Percentiles rank a stretch among this genome's conserved stretches.
Evolutionary conservation across 2,797 vertebrate genomes (phyloP).

Genomic region (Odontamblyopus lacepedii): DNA sequence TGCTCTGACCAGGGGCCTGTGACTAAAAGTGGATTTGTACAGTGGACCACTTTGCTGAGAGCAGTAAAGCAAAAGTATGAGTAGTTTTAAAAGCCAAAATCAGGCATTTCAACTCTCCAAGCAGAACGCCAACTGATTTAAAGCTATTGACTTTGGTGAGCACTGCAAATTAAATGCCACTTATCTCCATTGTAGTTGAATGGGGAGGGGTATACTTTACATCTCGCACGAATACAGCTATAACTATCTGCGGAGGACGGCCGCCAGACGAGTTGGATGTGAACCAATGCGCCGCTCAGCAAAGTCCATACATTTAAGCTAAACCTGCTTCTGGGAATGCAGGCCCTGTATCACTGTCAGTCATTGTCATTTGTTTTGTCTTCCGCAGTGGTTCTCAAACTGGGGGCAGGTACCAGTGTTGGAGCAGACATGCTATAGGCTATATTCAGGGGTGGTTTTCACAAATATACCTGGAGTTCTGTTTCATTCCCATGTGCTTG

Average conservation of each 20-base stretch:
- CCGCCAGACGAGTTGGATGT: not conserved
- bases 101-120: not conserved
- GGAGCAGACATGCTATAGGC: not conserved
- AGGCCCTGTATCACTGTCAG: constrained; percentile 52
- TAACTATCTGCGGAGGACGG: not conserved
- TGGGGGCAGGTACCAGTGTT: not conserved
- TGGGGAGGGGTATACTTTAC: constrained; percentile 1
- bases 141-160: constrained; percentile 12
- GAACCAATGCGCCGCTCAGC: constrained; percentile 10
- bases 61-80: constrained; percentile 1
- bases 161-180: not conserved
- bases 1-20: constrained; percentile 20
- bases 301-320: constrained; percentile 18
- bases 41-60: constrained; percentile 2
- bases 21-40: constrained; percentile 20
- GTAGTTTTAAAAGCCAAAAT: constrained; percentile 13
- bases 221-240: constrained; percentile 12
- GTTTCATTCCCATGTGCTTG: too few relatives aligned
- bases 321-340: constrained; percentile 28
- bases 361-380: constrained; percentile 85
- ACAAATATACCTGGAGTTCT: too few relatives aligned
- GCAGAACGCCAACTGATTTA: constrained; percentile 5
- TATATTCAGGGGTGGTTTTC: not conserved
- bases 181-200: constrained; percentile 1
- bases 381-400: constrained; percentile 64